These are phyloP conservation scores for Dolomedes plantarius DNA, from an alignment of 2,888 invertebrate genomes.

Conservation along the genomic window DNA sequence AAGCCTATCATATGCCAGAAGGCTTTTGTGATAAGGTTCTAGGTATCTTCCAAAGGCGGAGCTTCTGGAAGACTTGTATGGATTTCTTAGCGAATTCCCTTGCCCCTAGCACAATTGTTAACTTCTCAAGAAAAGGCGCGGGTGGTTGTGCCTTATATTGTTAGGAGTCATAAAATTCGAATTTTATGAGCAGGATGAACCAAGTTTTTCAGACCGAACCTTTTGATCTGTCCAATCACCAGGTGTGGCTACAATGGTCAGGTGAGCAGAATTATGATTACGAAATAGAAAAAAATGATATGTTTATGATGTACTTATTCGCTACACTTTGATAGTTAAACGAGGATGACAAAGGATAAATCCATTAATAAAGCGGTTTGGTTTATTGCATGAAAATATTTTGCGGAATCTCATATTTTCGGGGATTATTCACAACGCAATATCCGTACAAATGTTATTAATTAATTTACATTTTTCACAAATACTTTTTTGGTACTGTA, in stretches of 20 bases:
- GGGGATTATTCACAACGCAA: too few species aligned
- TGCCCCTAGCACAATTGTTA: slow-evolving; percentile 5
- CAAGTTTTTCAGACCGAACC: slow-evolving; percentile 23
- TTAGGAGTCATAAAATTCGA: slow-evolving; percentile 42
- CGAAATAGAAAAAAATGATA: neutral
- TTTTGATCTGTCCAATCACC: slow-evolving; percentile 44
- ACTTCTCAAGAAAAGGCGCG: neutral
- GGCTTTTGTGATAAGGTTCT: slow-evolving; percentile 29
- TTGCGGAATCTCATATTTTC: too few species aligned
- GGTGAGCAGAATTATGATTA: slow-evolving; percentile 29
- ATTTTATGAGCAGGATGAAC: slow-evolving; percentile 32
- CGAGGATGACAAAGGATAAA: too few species aligned
- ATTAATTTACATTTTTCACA: too few species aligned
- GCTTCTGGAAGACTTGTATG: neutral
- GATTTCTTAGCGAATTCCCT: neutral
- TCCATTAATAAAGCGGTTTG: too few species aligned
- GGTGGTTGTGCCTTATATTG: slow-evolving; percentile 32
- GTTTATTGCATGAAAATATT: too few species aligned
- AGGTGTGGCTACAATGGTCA: slow-evolving; percentile 42
- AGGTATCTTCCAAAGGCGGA: slow-evolving; percentile 42
- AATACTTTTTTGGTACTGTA: too few species aligned
- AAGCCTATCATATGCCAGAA: slow-evolving; percentile 46
- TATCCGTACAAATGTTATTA: too few species aligned
- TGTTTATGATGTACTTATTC: too few species aligned
- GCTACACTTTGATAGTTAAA: too few species aligned